Conservation (phyloP, 2,113 vertebrate genomes). For the Xiphophorus hellerii region DNA sequence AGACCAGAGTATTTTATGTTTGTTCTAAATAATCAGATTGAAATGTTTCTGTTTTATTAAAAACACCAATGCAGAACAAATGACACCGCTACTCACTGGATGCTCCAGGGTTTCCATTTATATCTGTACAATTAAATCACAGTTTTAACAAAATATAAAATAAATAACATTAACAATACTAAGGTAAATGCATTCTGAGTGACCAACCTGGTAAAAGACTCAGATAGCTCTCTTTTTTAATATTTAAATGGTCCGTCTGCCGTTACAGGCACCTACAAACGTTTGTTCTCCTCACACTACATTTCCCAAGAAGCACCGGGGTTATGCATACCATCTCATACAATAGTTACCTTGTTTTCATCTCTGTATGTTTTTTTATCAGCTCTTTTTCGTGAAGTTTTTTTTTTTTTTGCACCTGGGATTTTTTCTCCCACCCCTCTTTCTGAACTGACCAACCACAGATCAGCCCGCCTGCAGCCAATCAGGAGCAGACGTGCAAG, state of each 20-base stretch:
- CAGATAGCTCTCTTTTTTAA: constrained; percentile 21
- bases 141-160: constrained; percentile 81
- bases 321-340: constrained; percentile 48
- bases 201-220: constrained; percentile 62
- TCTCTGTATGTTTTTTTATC: neutral
- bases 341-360: constrained; percentile 10
- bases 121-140: constrained; percentile 78
- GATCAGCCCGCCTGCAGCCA: constrained; percentile 61
- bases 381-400: neutral
- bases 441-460: constrained; percentile 63
- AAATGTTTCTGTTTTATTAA: neutral
- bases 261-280: constrained; percentile 47
- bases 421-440: constrained; percentile 55
- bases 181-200: constrained; percentile 73
- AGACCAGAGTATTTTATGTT: neutral
- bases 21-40: neutral
- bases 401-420: constrained; percentile 66
- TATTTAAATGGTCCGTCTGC: constrained; percentile 27
- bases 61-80: constrained; percentile 22
- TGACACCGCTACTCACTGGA: constrained; percentile 27
- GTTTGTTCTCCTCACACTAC: constrained; percentile 46
- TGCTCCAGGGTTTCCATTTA: constrained; percentile 71
- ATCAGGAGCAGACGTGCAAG: constrained; percentile 57
- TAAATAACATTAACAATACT: constrained; percentile 83
- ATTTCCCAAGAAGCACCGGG: constrained; percentile 60